phyloP scores from a whole-genome alignment of 2,797 vertebrate species.

The Siniperca undulata region DNA sequence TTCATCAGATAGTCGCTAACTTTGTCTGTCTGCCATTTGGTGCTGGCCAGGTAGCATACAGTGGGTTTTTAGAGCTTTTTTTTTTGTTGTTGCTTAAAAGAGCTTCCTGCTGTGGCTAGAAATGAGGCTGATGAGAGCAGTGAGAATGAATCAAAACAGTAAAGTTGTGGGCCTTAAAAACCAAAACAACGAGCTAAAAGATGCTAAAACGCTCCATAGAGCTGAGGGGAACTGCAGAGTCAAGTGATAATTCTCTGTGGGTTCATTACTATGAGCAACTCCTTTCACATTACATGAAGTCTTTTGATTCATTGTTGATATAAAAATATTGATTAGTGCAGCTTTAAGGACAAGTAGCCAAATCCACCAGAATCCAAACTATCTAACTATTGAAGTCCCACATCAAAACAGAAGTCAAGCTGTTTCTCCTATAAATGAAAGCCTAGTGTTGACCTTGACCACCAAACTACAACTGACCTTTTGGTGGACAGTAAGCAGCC shows the following conservation, averaged over 20 bases:
- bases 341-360: background rate
- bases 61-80: no score
- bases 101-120: no score
- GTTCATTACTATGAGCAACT: background rate
- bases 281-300: background rate
- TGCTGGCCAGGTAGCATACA: background rate
- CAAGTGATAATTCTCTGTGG: background rate
- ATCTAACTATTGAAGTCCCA: background rate
- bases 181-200: background rate
- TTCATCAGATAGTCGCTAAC: background rate
- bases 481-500: constrained; percentile 33
- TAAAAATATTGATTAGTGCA: background rate
- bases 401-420: background rate
- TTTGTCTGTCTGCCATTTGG: background rate
- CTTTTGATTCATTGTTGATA: background rate
- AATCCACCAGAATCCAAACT: background rate
- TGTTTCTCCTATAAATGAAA: background rate
- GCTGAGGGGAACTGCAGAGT: background rate
- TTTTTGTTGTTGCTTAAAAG: no score
- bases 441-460: constrained; percentile 39
- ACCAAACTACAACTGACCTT: constrained; percentile 31
- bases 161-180: background rate
- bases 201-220: background rate
- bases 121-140: no score
- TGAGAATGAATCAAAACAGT: background rate